Conservation (phyloP, 2,113 vertebrate genomes). For the Pteronura brasiliensis region DNA sequence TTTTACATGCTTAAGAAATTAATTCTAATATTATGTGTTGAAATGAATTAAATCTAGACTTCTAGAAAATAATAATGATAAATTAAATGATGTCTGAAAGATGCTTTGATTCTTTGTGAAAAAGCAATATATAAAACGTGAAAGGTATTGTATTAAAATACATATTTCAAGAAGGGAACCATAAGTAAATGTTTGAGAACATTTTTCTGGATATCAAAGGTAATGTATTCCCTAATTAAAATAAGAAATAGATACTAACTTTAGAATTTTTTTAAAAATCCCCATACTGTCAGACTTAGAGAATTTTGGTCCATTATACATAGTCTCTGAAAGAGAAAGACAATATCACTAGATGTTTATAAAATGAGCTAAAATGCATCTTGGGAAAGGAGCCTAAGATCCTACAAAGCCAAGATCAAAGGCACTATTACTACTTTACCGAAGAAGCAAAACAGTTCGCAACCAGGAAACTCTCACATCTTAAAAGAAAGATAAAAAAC, state of each 20-base stretch:
- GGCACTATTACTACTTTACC: not conserved
- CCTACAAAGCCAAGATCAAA: conserved; percentile 33
- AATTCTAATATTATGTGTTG: not conserved
- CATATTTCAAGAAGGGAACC: not conserved
- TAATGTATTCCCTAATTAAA: not conserved
- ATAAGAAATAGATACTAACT: not conserved
- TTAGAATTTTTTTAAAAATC: not conserved
- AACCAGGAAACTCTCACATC: not conserved
- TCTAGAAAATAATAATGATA: not conserved
- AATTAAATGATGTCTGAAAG: not conserved
- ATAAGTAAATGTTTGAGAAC: not conserved
- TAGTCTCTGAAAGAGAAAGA: not conserved
- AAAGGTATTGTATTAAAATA: not conserved
- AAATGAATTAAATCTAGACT: not conserved
- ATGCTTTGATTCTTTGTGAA: not conserved
- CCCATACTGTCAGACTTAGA: not conserved
- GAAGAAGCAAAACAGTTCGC: not conserved
- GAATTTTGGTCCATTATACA: not conserved
- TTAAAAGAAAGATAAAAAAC: conserved; percentile 15
- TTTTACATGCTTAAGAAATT: not conserved
- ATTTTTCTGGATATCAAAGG: not conserved
- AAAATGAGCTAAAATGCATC: not conserved
- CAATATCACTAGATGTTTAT: not conserved
- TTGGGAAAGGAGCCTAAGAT: not conserved
- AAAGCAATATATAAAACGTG: not conserved